Conservation (phyloP, 1,140 invertebrate species). For the Brachionus sp. region DNA sequence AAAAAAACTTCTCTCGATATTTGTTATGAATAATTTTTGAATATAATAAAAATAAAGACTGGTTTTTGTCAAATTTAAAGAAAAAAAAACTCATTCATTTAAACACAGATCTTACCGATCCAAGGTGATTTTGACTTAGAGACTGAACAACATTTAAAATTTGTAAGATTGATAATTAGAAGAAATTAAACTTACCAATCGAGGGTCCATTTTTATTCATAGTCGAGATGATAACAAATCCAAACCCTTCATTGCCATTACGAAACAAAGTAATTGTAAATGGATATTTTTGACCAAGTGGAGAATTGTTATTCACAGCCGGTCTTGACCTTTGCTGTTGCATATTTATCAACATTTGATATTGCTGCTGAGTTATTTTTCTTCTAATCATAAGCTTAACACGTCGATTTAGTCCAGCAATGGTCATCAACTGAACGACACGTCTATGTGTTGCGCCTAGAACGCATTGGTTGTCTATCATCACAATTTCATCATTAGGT, state of each 20-base stretch:
- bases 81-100: neutral
- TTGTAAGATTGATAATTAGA: neutral
- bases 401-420: conserved; percentile 72
- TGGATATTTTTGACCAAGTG: conserved; percentile 52
- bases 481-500: conserved; percentile 83
- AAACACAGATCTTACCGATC: conserved; percentile 19
- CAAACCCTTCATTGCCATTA: conserved; percentile 91
- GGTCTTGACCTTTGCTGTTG: conserved; percentile 14
- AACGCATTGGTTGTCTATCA: conserved; percentile 75
- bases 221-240: conserved; percentile 96
- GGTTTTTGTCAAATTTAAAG: too few relatives aligned
- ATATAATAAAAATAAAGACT: neutral
- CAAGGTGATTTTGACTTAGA: neutral
- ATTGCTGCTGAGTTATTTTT: conserved; percentile 51
- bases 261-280: conserved; percentile 84
- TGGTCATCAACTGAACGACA: conserved; percentile 82
- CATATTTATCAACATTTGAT: conserved; percentile 27
- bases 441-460: conserved; percentile 80
- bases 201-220: conserved; percentile 86
- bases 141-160: neutral
- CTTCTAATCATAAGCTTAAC: conserved; percentile 60
- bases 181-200: conserved; percentile 70
- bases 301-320: neutral
- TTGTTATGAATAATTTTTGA: neutral
- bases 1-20: too few relatives aligned